Evolutionary conservation across 1,140 invertebrate species (phyloP).

Genomic region (Drosophila suzukii): DNA sequence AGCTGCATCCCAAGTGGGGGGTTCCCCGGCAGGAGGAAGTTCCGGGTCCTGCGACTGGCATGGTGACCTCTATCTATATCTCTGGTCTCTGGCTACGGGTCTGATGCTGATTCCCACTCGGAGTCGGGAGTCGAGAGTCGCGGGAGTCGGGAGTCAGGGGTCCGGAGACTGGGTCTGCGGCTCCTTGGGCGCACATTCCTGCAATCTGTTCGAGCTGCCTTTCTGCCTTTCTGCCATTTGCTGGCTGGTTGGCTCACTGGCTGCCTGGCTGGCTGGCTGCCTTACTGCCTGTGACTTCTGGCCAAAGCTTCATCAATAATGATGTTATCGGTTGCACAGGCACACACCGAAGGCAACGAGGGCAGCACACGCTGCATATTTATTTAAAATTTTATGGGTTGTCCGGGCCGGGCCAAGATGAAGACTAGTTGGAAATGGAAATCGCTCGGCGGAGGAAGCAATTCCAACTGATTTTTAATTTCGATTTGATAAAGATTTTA

Average conservation of each 20-base stretch:
- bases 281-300: constrained; percentile 39
- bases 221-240: constrained; percentile 64
- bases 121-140: not conserved
- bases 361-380: constrained; percentile 72
- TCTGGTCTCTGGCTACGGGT: constrained; percentile 25
- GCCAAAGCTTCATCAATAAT: constrained; percentile 79
- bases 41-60: constrained; percentile 33
- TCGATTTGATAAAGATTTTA: constrained; percentile 81
- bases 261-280: constrained; percentile 29
- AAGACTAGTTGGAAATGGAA: constrained; percentile 24
- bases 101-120: constrained; percentile 17
- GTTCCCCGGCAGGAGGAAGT: constrained; percentile 21
- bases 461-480: constrained; percentile 79
- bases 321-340: constrained; percentile 79
- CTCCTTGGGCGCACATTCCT: constrained; percentile 69
- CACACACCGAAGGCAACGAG: constrained; percentile 34
- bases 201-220: constrained; percentile 77
- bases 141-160: not conserved
- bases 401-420: constrained; percentile 47
- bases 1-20: constrained; percentile 25
- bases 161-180: constrained; percentile 5
- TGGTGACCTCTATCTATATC: constrained; percentile 51
- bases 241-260: constrained; percentile 27
- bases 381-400: constrained; percentile 79
- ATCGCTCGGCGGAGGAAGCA: constrained; percentile 54